Evolutionary conservation across 2,888 invertebrate species (phyloP), one percentile per base, ranked within the genome.

Genomic region (Nephrotoma guestfalica): DNA sequence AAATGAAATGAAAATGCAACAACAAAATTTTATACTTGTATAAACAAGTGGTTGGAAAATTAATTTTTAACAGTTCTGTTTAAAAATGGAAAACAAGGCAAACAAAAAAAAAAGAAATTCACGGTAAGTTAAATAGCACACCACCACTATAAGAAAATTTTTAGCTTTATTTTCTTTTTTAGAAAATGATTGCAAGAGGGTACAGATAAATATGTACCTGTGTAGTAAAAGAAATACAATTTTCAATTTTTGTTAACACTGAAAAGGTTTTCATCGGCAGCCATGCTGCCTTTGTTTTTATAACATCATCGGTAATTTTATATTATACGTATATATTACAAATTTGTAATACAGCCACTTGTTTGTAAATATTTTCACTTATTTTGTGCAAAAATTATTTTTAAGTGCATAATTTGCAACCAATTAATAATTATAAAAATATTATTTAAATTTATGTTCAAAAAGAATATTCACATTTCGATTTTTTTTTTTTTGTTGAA

Each of bases 261-360:
- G 71, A 71, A 71, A 71, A 71, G 71, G 30, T 71, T 71, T 71
- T 71, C 71, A 71, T 45, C 57, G 86, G 86, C 86, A 41, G 86
- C 86, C 86, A 86, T 86, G 57, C 86, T 86, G 86, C 57, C 51
- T 86, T 57, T 86, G n/a, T 30, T 47, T 86, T 51, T 86, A 86
- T 43, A 43, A 43, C 41, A 41, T 84, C 42, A 41, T 41, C 40
- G 83, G 40, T 41, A 40, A 83, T 41, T 84, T 84, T 84, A 13
- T 84, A 41, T 84, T 13, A 11, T 1, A 11, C 11, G 43, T 51
- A 15, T 41, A 41, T 41, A 84, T 84, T 84, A 84, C 42, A 84
- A 84, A 41, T 84, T 41, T 84, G 41, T 41, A 84, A 42, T 41
- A 42, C 41, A 84, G 42, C 41, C 84, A 84, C 84, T 84, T 84